Evolutionary conservation across 2,888 invertebrate species (phyloP).

Genomic region (Holacanthella duospinosa): DNA sequence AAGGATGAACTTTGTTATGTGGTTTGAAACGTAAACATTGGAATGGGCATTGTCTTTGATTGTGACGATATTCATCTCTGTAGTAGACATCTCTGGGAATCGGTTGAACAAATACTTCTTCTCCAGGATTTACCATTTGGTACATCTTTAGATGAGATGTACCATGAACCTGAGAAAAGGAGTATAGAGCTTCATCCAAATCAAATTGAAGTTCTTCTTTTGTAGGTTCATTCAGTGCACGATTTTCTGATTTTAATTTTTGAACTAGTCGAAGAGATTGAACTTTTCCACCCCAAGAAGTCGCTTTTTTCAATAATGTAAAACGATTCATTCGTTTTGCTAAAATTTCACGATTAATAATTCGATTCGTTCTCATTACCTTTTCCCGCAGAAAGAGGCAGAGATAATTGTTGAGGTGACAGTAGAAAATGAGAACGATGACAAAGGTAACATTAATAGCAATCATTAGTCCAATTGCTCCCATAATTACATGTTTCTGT

Average conservation of each 20-base stretch:
- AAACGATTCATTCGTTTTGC: slow-evolving; percentile 10
- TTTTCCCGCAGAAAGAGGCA: slow-evolving; percentile 4
- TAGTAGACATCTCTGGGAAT: not conserved
- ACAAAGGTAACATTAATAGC: slow-evolving; percentile 5
- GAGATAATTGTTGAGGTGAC: not conserved
- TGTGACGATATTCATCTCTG: not conserved
- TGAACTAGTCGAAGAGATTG: slow-evolving; percentile 6
- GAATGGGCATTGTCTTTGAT: not conserved
- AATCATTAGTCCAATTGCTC: not conserved
- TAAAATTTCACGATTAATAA: slow-evolving; percentile 11
- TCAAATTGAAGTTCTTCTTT: slow-evolving; percentile 8
- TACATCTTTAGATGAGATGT: not conserved
- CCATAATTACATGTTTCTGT: not conserved
- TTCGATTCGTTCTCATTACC: slow-evolving; percentile 4
- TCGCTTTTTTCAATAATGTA: slow-evolving; percentile 10
- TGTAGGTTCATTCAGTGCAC: not conserved
- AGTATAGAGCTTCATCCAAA: slow-evolving; percentile 4
- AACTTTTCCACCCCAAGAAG: slow-evolving; percentile 13
- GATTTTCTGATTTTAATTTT: not conserved
- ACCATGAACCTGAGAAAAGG: not conserved
- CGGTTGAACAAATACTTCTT: not conserved
- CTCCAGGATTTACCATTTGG: not conserved
- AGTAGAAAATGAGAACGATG: slow-evolving; percentile 3
- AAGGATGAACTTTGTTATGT: no score
- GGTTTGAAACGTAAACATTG: no score